Evolutionary conservation across 2,113 vertebrate genomes (phyloP).

Genomic region (Philantomba maxwellii): DNA sequence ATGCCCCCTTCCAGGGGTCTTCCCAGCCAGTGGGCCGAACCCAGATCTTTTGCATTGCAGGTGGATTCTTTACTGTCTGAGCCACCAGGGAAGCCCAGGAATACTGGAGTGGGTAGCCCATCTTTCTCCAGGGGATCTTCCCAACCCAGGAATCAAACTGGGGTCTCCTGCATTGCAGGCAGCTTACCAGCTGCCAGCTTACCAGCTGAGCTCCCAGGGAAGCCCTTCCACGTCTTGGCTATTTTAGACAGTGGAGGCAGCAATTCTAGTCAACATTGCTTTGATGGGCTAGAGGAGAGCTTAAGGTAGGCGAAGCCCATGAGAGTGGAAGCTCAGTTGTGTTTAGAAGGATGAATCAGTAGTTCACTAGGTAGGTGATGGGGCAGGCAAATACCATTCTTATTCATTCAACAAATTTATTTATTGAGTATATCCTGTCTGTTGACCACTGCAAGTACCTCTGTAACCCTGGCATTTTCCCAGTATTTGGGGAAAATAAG

Average conservation of each 20-base stretch:
- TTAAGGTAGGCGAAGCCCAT: neutral
- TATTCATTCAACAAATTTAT: neutral
- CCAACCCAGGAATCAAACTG: neutral
- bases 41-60: neutral
- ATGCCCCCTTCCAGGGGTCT: neutral
- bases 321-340: neutral
- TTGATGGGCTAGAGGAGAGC: neutral
- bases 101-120: neutral
- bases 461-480: neutral
- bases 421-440: neutral
- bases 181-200: too few relatives aligned
- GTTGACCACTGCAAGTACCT: neutral
- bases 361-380: neutral
- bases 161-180: neutral
- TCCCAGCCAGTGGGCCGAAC: accelerated
- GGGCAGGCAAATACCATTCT: neutral
- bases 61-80: neutral
- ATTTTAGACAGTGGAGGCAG: neutral
- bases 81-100: neutral
- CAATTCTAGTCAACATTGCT: neutral
- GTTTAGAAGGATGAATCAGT: neutral
- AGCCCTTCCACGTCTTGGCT: neutral
- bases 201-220: neutral
- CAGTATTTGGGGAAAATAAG: neutral
- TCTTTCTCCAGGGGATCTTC: neutral